Evolutionary conservation across 2,797 vertebrate genomes (phyloP), one percentile per base, ranked within the genome.

Genomic region (Tokudaia tokunoshimensis): DNA sequence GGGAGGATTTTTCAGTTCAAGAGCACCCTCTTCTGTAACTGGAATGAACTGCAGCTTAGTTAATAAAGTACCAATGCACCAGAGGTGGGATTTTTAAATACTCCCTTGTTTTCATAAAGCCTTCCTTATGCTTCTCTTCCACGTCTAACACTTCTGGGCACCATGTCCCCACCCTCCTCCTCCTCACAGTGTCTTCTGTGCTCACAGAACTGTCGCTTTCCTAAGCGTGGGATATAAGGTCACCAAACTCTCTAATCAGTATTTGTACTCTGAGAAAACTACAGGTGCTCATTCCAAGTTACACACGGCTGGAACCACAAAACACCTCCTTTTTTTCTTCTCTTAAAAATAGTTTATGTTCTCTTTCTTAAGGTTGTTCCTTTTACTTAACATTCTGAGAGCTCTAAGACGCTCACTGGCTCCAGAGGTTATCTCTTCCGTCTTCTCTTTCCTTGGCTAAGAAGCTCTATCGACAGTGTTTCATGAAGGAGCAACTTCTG

Each of bases 1-100:
- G 59, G n/a, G 67, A 63, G 44, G 14, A 57, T 94, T 97, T 97
- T 93, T 89, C 83, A 75, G 76, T 84, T 94, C 67, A 95, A 91
- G 47, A 94, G 74, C 57, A 67, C 84, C 92, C 83, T 94, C 92
- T 94, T 91, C 85, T 97, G 92, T 78, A 61, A 31, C 63, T 37
- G 52, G 4, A 65, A 3, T 37, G 13, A 90, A 92, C 8, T 94
- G 19, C 41, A 91, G n/a, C 15, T 63, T 80, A 70, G 84, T 76
- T 65, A 78, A 80, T 26, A 70, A 67, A 14, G 29, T 4, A 63
- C 47, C 17, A 8, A 0, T 24, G 84, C 6, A 37, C 7, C 50
- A 70, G 65, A 3, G 65, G 34, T 37, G 67, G 34, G 47, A 29
- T n/a, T n/a, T n/a, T 41, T 12, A 7, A 74, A 47, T 50, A 41